A percentile compares a stretch with the other conserved stretches of the same genome.
Conservation (phyloP, 1,140 invertebrate species). For the Cotesia typhae region DNA sequence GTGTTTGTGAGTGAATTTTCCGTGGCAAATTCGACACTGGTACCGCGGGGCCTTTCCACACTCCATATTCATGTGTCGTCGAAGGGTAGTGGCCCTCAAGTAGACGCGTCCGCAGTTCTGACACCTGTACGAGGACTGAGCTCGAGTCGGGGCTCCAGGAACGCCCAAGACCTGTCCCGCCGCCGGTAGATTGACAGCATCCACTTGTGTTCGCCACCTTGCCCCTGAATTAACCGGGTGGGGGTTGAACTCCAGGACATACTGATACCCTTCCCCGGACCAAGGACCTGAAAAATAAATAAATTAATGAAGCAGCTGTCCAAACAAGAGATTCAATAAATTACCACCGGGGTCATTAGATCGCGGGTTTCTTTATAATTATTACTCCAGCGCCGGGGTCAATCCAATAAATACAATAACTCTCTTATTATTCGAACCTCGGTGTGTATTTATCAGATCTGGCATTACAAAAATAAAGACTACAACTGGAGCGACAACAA, state of each 20-base stretch:
- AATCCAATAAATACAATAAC: too few relatives aligned
- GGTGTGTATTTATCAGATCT: too few relatives aligned
- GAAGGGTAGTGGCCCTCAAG: constrained; percentile 67
- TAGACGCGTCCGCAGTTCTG: constrained; percentile 69
- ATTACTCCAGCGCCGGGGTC: too few relatives aligned
- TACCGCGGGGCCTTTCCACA: constrained; percentile 62
- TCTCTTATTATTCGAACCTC: too few relatives aligned
- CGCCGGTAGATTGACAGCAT: neutral
- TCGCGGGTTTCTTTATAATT: too few relatives aligned
- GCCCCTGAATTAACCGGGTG: neutral
- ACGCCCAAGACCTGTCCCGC: constrained; percentile 31
- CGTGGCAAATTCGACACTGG: constrained; percentile 61
- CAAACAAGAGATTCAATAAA: constrained; percentile 20
- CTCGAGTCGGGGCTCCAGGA: constrained; percentile 45
- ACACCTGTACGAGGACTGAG: constrained; percentile 60
- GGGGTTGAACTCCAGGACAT: neutral
- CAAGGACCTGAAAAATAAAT: constrained; percentile 53
- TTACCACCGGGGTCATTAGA: too few relatives aligned
- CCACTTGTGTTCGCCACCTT: constrained; percentile 12
- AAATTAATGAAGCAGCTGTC: constrained; percentile 48
- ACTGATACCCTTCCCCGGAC: constrained; percentile 12
- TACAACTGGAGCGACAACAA: too few relatives aligned
- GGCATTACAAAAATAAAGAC: too few relatives aligned
- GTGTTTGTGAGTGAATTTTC: constrained; percentile 58
- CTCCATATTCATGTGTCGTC: constrained; percentile 67